phyloP scores from a whole-genome alignment of 2,797 vertebrate species.

The Lepus townsendii region DNA sequence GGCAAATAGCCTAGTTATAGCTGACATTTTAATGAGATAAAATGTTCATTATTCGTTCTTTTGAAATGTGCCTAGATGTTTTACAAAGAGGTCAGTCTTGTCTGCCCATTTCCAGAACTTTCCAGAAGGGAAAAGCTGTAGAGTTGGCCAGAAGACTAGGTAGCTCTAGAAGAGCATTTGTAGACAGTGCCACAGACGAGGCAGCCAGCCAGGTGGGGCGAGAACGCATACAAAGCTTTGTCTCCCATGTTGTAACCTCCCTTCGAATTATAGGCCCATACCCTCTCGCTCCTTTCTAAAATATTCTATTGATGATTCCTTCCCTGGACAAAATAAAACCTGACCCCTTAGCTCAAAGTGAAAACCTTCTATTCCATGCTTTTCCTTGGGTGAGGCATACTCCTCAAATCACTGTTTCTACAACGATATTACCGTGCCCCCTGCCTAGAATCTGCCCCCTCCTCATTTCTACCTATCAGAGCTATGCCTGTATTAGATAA shows the following conservation, averaged over 20 bases:
- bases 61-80: not conserved
- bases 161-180: fast-evolving
- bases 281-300: not conserved
- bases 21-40: slow-evolving; percentile 25
- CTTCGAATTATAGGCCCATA: not conserved
- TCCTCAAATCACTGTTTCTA: not conserved
- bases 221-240: fast-evolving
- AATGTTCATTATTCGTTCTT: not conserved
- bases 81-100: slow-evolving; percentile 12
- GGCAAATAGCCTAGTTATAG: not conserved
- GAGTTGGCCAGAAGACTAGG: fast-evolving
- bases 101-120: not conserved
- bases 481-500: not conserved
- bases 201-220: not conserved
- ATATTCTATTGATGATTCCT: not conserved
- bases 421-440: fast-evolving
- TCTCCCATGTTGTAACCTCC: too few relatives aligned
- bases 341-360: not conserved
- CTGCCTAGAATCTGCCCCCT: not conserved
- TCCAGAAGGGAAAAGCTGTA: not conserved
- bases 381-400: too few relatives aligned
- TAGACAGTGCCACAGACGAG: fast-evolving
- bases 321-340: not conserved
- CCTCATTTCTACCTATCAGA: not conserved
- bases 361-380: not conserved